Conservation (phyloP, 2,113 vertebrate genomes). For the Macrotus californicus region DNA sequence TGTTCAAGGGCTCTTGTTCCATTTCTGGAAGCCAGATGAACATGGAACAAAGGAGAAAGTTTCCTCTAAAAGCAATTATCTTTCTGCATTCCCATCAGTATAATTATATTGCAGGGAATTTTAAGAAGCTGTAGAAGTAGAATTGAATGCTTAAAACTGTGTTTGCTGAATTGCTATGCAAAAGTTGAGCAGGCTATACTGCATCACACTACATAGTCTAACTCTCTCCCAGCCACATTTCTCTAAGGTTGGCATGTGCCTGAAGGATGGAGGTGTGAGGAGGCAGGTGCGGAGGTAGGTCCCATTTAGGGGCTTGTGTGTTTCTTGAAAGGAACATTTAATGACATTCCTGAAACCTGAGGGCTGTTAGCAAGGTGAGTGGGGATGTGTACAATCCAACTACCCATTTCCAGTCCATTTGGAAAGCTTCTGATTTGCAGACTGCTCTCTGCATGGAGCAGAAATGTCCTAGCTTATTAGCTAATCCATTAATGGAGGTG, state of each 20-base stretch:
- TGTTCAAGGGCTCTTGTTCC: slow-evolving; percentile 84
- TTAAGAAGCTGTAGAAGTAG: slow-evolving; percentile 83
- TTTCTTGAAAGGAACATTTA: slow-evolving; percentile 42
- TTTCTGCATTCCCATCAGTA: slow-evolving; percentile 85
- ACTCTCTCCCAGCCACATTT: slow-evolving; percentile 16
- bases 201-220: slow-evolving; percentile 61
- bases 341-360: slow-evolving; percentile 18
- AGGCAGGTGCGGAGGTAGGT: not conserved
- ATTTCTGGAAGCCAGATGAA: slow-evolving; percentile 85
- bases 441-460: slow-evolving; percentile 22
- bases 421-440: slow-evolving; percentile 39
- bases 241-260: not conserved
- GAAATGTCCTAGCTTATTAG: slow-evolving; percentile 27
- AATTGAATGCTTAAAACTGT: slow-evolving; percentile 84
- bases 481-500: not conserved
- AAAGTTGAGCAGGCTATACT: slow-evolving; percentile 74
- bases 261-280: not conserved
- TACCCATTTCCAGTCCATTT: slow-evolving; percentile 21
- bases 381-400: not conserved
- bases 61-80: slow-evolving; percentile 88
- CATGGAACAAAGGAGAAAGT: slow-evolving; percentile 86
- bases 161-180: slow-evolving; percentile 78
- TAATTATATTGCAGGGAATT: slow-evolving; percentile 87
- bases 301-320: not conserved
- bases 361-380: slow-evolving; percentile 36